Evolutionary conservation across 2,797 vertebrate genomes (phyloP).

Genomic region (Macropus fuliginosus): DNA sequence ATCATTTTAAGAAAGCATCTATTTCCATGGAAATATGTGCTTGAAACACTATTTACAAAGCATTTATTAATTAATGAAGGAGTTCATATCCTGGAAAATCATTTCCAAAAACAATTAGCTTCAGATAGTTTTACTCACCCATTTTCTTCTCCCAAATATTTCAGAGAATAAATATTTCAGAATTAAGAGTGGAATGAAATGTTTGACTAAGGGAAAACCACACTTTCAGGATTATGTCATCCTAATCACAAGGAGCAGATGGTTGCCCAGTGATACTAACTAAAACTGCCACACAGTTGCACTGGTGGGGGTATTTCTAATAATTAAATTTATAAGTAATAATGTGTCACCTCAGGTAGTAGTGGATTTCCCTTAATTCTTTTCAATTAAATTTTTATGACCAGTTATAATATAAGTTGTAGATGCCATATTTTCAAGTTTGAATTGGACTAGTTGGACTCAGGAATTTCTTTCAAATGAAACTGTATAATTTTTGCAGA

Average conservation of each 20-base stretch:
- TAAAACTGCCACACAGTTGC: neutral
- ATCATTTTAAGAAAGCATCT: neutral
- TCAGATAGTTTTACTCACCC: neutral
- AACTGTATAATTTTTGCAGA: neutral
- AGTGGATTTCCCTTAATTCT: neutral
- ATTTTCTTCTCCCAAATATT: neutral
- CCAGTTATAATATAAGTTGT: neutral
- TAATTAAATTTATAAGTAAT: neutral
- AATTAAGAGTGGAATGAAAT: neutral
- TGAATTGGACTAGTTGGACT: neutral
- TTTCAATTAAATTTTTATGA: neutral
- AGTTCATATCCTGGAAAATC: neutral
- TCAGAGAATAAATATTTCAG: neutral
- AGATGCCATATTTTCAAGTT: neutral
- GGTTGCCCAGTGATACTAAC: neutral
- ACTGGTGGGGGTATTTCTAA: neutral
- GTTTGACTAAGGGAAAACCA: neutral
- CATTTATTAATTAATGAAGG: neutral
- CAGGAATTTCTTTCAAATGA: neutral
- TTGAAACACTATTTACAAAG: neutral
- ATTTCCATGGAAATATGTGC: neutral
- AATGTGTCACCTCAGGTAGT: neutral
- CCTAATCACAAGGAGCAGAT: neutral
- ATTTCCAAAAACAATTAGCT: neutral
- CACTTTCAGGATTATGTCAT: neutral